Base-by-base conservation (phyloP, 2,888 invertebrate genomes). In the Lithosia quadra region DNA sequence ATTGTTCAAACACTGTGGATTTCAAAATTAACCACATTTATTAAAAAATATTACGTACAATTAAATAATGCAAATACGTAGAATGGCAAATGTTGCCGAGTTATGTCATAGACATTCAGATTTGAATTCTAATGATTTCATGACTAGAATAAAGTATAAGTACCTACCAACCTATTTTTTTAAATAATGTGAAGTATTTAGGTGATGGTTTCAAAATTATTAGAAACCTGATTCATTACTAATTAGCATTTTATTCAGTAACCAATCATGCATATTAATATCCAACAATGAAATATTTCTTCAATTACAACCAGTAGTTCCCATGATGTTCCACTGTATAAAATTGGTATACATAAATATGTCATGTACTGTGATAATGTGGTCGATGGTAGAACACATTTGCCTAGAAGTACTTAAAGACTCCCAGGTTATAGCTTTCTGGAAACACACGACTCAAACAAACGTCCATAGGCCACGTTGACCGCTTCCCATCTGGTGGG, bases 81-180 rank as follows among this genome's bases (percentile, higher is more conserved):
- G 55, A 66, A 66, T 55, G 61, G 53, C 28, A n/a, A 66, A 61
- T n/a, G 53, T 34, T 59, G 59, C 58, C 59, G 34, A 65, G 49
- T 65, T 65, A 65, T 65, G 59, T 66, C 66, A 66, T 65, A 65
- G 34, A 60, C 59, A 60, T 33, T 60, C 49, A n/a, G 58, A 59
- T 53, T 65, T 65, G 33, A 60, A 65, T 65, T 49, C 36, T 13
- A 55, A 60, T 55, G 18, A 53, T 43, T 55, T 65, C 59, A 34
- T 43, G 49, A 59, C 49, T 65, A 33, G n/a, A 59, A 60, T 55
- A 36, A 13, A 60, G 9, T n/a, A 49, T n/a, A 36, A 28, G 11
- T 61, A n/a, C 13, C 22, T 53, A 56, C 10, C 11, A 22, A 56
- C n/a, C n/a, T n/a, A n/a, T n/a, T 39, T 58, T 56, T 39, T 43